Percentiles rank a stretch among this genome's conserved stretches.
phyloP scores from a whole-genome alignment of 2,113 vertebrate genomes.

The Ranitomeya variabilis region DNA sequence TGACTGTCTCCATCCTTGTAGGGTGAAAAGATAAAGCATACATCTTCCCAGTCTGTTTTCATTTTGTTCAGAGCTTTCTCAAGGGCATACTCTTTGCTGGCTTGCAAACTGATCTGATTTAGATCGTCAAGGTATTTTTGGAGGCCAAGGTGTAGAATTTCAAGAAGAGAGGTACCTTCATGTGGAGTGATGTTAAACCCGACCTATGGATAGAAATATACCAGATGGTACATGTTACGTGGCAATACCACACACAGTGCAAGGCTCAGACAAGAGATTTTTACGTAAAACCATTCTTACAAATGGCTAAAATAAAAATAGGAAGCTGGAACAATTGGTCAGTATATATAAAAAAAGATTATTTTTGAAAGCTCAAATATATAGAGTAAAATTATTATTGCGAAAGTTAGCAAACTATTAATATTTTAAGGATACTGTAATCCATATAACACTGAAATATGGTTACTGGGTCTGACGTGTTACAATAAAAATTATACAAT shows the following conservation, averaged over 20 bases:
- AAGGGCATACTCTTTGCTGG: conserved; percentile 61
- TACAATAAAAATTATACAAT: background rate
- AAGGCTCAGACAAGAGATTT: background rate
- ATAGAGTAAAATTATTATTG: background rate
- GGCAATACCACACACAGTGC: background rate
- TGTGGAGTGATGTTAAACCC: conserved; percentile 59
- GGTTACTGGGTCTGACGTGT: background rate
- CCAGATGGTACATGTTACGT: background rate
- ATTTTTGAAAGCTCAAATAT: background rate
- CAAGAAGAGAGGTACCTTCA: conserved; percentile 64
- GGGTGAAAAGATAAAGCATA: conserved; percentile 54
- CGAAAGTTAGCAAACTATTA: background rate
- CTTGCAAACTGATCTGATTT: conserved; percentile 57
- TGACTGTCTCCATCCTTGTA: conserved; percentile 52
- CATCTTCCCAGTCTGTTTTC: conserved; percentile 57
- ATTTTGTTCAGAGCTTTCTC: conserved; percentile 61
- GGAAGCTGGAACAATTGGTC: background rate
- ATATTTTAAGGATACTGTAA: background rate
- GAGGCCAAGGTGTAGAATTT: conserved; percentile 66
- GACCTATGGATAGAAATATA: conserved; percentile 57
- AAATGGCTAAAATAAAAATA: background rate
- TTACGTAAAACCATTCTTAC: background rate
- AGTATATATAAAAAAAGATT: background rate
- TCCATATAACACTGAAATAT: background rate
- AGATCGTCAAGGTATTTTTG: conserved; percentile 67